Conservation (phyloP, 2,113 vertebrate species). For the Phainopepla nitens region DNA sequence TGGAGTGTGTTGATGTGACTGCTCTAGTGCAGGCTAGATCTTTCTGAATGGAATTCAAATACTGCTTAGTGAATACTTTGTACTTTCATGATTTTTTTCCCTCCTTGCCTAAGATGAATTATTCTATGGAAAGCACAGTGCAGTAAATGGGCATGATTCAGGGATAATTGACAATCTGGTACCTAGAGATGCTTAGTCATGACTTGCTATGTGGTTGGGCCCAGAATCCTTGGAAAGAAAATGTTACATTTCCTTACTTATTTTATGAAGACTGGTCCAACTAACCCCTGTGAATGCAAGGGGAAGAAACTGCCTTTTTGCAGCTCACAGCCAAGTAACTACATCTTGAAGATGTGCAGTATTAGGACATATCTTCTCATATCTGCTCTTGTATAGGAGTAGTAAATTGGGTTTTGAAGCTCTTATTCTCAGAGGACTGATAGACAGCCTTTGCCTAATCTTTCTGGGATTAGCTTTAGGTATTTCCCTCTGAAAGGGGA, state of each 20-base stretch:
- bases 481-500: background rate
- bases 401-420: background rate
- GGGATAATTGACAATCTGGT: background rate
- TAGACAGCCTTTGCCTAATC: background rate
- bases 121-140: background rate
- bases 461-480: background rate
- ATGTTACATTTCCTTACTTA: background rate
- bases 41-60: background rate
- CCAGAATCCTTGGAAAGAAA: background rate
- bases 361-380: background rate
- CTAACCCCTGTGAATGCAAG: background rate
- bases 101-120: background rate
- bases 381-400: background rate
- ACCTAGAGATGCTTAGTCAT: constrained; percentile 50
- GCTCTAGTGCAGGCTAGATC: background rate
- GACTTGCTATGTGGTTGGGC: background rate
- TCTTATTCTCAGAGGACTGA: background rate
- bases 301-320: background rate
- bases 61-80: background rate
- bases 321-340: background rate
- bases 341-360: background rate
- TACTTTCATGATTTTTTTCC: background rate
- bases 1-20: background rate
- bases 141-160: background rate
- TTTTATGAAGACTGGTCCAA: background rate